Conservation (phyloP, 2,113 vertebrate species). For the Nettapus auritus region DNA sequence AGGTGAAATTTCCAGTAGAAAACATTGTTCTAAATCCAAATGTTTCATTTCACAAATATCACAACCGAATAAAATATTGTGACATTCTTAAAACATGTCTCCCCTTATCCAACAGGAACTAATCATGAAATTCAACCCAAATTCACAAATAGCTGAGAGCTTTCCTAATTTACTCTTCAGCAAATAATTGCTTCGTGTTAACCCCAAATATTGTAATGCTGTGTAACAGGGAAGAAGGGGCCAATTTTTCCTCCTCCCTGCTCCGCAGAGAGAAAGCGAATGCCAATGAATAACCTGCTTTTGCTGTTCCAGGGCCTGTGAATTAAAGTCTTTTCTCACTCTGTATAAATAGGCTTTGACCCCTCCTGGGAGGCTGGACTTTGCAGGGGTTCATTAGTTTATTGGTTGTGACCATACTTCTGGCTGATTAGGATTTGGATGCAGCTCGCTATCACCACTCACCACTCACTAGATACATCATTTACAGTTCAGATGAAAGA, state of each 20-base stretch:
- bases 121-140: neutral
- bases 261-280: neutral
- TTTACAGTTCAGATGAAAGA: neutral
- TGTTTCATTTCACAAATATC: neutral
- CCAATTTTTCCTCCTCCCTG: neutral
- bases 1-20: neutral
- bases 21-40: neutral
- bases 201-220: neutral
- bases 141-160: neutral
- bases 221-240: neutral
- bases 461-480: neutral
- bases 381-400: neutral
- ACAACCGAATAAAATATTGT: neutral
- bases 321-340: neutral
- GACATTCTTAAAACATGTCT: neutral
- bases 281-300: neutral
- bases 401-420: slow-evolving; percentile 2
- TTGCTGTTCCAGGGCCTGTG: neutral
- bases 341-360: neutral
- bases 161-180: neutral
- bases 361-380: neutral
- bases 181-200: neutral
- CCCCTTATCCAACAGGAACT: neutral
- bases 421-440: slow-evolving; percentile 20
- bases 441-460: neutral